A percentile compares a stretch with the other conserved stretches of the same genome.
phyloP scores from a whole-genome alignment of 2,888 invertebrate genomes.

The Cephalotes varians region DNA sequence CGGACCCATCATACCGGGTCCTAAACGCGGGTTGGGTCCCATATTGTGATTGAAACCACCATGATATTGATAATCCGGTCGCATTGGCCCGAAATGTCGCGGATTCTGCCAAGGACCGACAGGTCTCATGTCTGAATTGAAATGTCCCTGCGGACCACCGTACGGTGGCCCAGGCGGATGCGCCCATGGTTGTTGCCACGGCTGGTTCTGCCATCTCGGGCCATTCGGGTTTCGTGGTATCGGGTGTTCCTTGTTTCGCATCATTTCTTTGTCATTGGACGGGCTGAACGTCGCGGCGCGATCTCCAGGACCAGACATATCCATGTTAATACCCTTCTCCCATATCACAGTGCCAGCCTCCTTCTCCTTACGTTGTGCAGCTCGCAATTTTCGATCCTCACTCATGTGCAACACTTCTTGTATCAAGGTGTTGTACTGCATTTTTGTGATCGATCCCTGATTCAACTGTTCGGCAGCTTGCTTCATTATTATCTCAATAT shows the following conservation, averaged over 20 bases:
- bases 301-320: slow-evolving; percentile 70
- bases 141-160: slow-evolving; percentile 75
- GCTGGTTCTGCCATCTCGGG: slow-evolving; percentile 82
- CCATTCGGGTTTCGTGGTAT: slow-evolving; percentile 83
- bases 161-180: slow-evolving; percentile 82
- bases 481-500: slow-evolving; percentile 92
- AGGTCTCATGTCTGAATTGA: slow-evolving; percentile 80
- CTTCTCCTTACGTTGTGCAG: slow-evolving; percentile 91
- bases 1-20: slow-evolving; percentile 79
- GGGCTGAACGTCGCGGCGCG: slow-evolving; percentile 75
- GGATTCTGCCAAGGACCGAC: slow-evolving; percentile 84
- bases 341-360: slow-evolving; percentile 86
- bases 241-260: slow-evolving; percentile 80
- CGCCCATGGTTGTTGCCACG: slow-evolving; percentile 82
- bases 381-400: slow-evolving; percentile 91
- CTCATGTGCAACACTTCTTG: slow-evolving; percentile 93
- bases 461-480: slow-evolving; percentile 93
- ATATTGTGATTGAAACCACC: slow-evolving; percentile 79
- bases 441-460: slow-evolving; percentile 91
- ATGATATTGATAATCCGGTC: slow-evolving; percentile 83
- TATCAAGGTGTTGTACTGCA: slow-evolving; percentile 91
- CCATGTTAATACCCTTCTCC: slow-evolving; percentile 79
- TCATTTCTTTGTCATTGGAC: slow-evolving; percentile 84
- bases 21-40: slow-evolving; percentile 78
- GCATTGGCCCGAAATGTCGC: slow-evolving; percentile 82